These are phyloP conservation scores for Papilio polytes DNA, from an alignment of 1,140 invertebrate genomes.

Conservation along the genomic window DNA sequence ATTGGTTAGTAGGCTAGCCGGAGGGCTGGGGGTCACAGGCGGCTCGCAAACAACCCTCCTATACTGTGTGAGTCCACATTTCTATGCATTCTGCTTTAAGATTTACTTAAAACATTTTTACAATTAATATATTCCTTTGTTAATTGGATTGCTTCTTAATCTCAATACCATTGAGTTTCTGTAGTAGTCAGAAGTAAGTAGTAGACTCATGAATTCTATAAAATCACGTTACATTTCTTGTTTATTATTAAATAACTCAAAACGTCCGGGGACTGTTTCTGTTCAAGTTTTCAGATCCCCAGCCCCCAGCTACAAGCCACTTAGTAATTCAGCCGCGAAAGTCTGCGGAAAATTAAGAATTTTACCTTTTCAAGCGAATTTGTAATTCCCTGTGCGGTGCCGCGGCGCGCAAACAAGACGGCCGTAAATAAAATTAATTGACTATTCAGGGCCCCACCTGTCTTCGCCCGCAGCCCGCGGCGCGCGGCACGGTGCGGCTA, in stretches of 20 bases:
- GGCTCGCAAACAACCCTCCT: slow-evolving; percentile 14
- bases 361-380: slow-evolving; percentile 46
- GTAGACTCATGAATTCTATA: background rate
- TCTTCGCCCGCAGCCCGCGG: slow-evolving; percentile 13
- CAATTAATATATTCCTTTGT: too few species aligned
- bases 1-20: slow-evolving; percentile 44
- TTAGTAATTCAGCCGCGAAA: slow-evolving; percentile 51
- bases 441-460: slow-evolving; percentile 56
- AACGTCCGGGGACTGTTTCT: slow-evolving; percentile 35
- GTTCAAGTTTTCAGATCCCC: slow-evolving; percentile 41
- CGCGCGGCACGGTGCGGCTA: slow-evolving; percentile 31
- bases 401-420: slow-evolving; percentile 41
- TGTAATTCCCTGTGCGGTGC: slow-evolving; percentile 51
- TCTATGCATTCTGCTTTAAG: background rate
- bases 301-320: slow-evolving; percentile 20
- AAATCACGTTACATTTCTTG: background rate
- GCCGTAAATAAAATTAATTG: slow-evolving; percentile 60
- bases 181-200: too few species aligned
- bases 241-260: background rate
- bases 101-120: too few species aligned
- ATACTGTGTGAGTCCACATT: background rate
- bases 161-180: background rate
- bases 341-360: slow-evolving; percentile 53
- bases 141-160: too few species aligned
- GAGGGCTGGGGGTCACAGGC: background rate